phyloP scores from a whole-genome alignment of 2,113 vertebrate genomes.

The Antigone vipio region DNA sequence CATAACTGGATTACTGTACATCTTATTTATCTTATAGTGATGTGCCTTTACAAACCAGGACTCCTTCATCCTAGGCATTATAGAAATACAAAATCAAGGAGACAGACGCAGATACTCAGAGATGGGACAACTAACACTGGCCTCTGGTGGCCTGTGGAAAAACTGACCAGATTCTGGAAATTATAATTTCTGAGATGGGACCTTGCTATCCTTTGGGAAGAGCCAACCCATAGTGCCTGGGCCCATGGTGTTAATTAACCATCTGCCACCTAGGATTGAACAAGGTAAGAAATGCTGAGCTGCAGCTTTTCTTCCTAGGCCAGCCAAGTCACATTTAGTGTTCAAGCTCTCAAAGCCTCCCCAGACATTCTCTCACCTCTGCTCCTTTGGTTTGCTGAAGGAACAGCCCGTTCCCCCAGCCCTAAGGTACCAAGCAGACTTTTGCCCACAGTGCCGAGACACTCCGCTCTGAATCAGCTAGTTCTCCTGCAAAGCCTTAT shows the following conservation, averaged over 20 bases:
- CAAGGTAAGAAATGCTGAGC: neutral
- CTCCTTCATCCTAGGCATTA: neutral
- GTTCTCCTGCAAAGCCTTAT: neutral
- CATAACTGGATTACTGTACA: neutral
- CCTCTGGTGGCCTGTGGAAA: conserved; percentile 49
- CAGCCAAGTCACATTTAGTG: neutral
- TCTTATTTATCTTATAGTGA: neutral
- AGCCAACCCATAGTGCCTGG: neutral
- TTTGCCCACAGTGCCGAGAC: neutral
- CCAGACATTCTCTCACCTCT: neutral
- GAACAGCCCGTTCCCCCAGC: neutral
- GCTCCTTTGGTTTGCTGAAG: neutral
- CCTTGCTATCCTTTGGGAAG: neutral
- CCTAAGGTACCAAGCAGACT: rapidly evolving
- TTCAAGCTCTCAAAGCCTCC: neutral
- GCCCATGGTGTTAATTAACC: neutral
- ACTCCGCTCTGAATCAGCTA: neutral
- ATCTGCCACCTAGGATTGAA: neutral
- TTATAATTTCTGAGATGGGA: neutral
- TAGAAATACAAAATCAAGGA: neutral
- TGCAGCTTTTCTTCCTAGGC: neutral
- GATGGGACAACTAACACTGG: conserved; percentile 54
- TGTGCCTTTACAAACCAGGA: neutral
- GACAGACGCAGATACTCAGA: neutral
- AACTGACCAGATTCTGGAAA: neutral